Percentiles rank a stretch among this genome's conserved stretches.
These are phyloP conservation scores for Linepithema humile DNA, from an alignment of 1,140 invertebrate species.

Conservation along the genomic window DNA sequence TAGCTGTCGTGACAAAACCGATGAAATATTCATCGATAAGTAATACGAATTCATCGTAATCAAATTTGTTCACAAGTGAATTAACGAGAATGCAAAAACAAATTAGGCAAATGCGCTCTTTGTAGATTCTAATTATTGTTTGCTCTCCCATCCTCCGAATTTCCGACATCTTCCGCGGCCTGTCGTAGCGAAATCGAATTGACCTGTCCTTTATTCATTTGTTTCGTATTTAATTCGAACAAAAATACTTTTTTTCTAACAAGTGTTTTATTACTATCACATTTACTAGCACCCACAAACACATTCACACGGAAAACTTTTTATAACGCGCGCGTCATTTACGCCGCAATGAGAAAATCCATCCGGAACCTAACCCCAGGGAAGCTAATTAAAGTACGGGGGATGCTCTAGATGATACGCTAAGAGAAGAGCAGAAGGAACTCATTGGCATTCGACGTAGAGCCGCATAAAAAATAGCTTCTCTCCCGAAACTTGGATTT, in stretches of 20 bases:
- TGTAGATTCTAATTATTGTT: constrained; percentile 70
- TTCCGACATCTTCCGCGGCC: constrained; percentile 9
- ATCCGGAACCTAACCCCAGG: not conserved
- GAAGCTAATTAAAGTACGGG: constrained; percentile 52
- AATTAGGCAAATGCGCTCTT: constrained; percentile 68
- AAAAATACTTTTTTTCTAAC: not conserved
- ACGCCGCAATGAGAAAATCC: not conserved
- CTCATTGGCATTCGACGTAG: constrained; percentile 68
- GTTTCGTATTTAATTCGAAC: not conserved
- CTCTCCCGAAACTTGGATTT: constrained; percentile 64
- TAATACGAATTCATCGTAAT: constrained; percentile 52
- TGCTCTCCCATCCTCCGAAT: constrained; percentile 49
- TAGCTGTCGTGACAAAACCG: constrained; percentile 6
- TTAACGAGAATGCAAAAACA: constrained; percentile 47
- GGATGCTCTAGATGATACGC: constrained; percentile 19
- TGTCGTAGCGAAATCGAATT: constrained; percentile 21
- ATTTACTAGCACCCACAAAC: no score
- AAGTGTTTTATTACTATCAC: no score
- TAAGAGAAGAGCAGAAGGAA: constrained; percentile 28
- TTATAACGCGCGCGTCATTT: no score
- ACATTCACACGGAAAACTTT: not conserved
- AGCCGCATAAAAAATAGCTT: constrained; percentile 70
- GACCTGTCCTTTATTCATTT: constrained; percentile 2
- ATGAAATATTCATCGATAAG: constrained; percentile 37
- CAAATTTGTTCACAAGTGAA: constrained; percentile 30